Conservation (phyloP, 2,113 vertebrate genomes). For the Coturnix japonica region DNA sequence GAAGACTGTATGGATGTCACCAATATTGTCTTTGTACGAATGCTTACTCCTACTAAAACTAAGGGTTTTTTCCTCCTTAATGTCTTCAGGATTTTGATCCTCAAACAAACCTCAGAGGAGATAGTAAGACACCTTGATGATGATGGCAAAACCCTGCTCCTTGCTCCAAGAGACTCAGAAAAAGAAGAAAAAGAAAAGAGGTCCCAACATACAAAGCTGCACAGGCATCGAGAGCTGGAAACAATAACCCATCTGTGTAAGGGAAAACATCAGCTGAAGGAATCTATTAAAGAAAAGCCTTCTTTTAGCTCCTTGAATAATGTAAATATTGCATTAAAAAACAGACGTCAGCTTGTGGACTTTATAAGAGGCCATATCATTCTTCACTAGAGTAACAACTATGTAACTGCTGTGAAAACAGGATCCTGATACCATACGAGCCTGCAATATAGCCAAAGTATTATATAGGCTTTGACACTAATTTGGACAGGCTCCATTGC, state of each 20-base stretch:
- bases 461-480: slow-evolving; percentile 60
- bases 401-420: slow-evolving; percentile 68
- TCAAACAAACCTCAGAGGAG: neutral
- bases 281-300: slow-evolving; percentile 66
- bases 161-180: neutral
- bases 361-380: slow-evolving; percentile 62
- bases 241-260: slow-evolving; percentile 68
- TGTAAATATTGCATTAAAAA: slow-evolving; percentile 71
- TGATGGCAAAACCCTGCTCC: neutral
- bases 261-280: slow-evolving; percentile 58
- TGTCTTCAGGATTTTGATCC: neutral
- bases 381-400: slow-evolving; percentile 63
- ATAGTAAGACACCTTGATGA: neutral
- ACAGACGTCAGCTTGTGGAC: slow-evolving; percentile 56
- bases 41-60: neutral
- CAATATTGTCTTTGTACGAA: neutral
- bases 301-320: slow-evolving; percentile 64
- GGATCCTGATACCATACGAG: slow-evolving; percentile 47
- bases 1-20: neutral
- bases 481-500: slow-evolving; percentile 52
- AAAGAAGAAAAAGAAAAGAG: neutral
- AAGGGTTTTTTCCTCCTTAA: neutral
- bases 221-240: slow-evolving; percentile 54
- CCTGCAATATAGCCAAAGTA: slow-evolving; percentile 53
- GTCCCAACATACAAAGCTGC: slow-evolving; percentile 2